Percentiles rank a stretch among this genome's conserved stretches.
Evolutionary conservation across 2,888 invertebrate species (phyloP).

Genomic region (Callyntrura sp.): DNA sequence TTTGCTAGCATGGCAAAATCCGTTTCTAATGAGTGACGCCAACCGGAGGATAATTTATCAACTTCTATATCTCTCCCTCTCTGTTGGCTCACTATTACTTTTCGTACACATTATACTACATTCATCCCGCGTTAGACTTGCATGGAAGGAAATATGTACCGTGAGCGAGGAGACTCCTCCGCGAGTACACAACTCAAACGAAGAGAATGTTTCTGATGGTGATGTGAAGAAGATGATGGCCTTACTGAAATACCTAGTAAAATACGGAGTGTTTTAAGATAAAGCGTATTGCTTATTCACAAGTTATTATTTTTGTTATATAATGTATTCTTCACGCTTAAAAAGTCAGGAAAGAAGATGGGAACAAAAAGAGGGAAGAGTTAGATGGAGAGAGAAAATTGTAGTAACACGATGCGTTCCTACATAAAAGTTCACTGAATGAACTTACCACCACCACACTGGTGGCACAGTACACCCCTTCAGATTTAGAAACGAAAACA

Average conservation of each 20-base stretch:
- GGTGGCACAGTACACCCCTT: neutral
- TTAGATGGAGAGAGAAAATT: neutral
- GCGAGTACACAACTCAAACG: neutral
- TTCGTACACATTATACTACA: neutral
- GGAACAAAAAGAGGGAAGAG: neutral
- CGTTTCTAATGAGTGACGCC: conserved; percentile 84
- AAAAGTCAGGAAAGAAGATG: conserved; percentile 42
- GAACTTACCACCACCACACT: neutral
- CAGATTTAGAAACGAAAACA: conserved; percentile 17
- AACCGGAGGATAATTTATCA: conserved; percentile 84
- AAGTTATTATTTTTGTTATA: conserved; percentile 36
- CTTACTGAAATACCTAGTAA: neutral
- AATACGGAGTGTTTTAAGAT: conserved; percentile 16
- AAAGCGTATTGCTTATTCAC: conserved; percentile 35
- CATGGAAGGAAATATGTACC: too few species aligned
- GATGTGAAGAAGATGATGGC: conserved; percentile 1
- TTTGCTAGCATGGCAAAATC: conserved; percentile 83
- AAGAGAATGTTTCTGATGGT: neutral
- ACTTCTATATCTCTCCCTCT: conserved; percentile 63
- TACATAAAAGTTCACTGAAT: conserved; percentile 9
- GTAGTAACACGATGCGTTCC: conserved; percentile 4
- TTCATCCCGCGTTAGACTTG: neutral
- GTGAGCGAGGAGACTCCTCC: neutral
- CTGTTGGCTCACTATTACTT: conserved; percentile 10
- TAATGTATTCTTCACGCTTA: conserved; percentile 31